Percentiles rank a stretch among this genome's conserved stretches.
These are phyloP conservation scores for Melieria omissa DNA, from an alignment of 2,888 invertebrate species.

Conservation along the genomic window DNA sequence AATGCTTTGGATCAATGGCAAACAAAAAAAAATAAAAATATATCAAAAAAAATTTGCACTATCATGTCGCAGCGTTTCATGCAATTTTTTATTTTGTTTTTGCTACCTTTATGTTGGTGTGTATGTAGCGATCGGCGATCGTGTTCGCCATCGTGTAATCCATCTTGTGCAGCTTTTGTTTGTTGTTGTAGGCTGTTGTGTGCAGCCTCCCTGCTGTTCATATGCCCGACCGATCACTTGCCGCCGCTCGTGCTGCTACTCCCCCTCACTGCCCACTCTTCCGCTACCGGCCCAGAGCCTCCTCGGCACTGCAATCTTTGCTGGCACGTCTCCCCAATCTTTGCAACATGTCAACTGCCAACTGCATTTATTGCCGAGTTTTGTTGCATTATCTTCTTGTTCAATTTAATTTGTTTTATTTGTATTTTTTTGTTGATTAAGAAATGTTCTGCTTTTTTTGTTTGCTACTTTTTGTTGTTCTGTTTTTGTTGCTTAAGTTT, in stretches of 20 bases:
- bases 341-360: too few relatives aligned
- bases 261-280: slow-evolving; percentile 9
- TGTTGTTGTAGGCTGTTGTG: background rate
- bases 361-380: too few relatives aligned
- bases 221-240: slow-evolving; percentile 23
- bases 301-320: too few relatives aligned
- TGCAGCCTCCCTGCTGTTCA: slow-evolving; percentile 16
- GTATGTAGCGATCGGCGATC: slow-evolving; percentile 20
- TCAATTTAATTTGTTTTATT: slow-evolving; percentile 25
- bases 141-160: slow-evolving; percentile 29
- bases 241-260: slow-evolving; percentile 17
- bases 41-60: background rate
- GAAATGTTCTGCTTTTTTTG: slow-evolving; percentile 22
- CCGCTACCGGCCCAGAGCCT: too few relatives aligned
- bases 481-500: slow-evolving; percentile 10
- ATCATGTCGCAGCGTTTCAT: slow-evolving; percentile 19
- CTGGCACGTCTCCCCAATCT: too few relatives aligned
- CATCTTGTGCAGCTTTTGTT: slow-evolving; percentile 19
- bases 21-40: too few relatives aligned
- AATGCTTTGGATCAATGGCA: too few relatives aligned
- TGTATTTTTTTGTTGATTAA: too few relatives aligned
- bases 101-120: slow-evolving; percentile 11
- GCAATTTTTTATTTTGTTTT: slow-evolving; percentile 7
- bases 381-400: background rate
- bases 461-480: background rate